Conservation (phyloP, 1,140 invertebrate genomes). For the Drosophila nigromelanica region DNA sequence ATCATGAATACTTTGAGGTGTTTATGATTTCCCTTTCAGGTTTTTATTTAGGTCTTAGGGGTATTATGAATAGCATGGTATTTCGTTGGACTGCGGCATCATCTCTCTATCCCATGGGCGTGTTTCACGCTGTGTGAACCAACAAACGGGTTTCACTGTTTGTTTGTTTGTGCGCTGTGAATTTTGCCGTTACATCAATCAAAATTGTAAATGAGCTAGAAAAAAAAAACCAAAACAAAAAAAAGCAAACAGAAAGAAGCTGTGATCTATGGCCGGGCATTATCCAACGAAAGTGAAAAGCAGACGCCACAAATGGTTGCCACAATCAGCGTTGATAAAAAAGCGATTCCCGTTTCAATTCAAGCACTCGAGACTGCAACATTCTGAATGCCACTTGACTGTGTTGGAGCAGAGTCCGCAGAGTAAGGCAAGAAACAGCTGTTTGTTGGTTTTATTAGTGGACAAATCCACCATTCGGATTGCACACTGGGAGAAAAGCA, state of each 20-base stretch:
- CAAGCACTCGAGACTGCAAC: constrained; percentile 29
- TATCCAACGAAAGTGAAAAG: constrained; percentile 62
- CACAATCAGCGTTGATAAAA: constrained; percentile 31
- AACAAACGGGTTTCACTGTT: constrained; percentile 56
- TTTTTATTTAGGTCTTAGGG: constrained; percentile 19
- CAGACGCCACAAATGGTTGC: constrained; percentile 12
- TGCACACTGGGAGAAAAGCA: constrained; percentile 17
- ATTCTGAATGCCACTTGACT: constrained; percentile 39
- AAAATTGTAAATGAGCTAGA: constrained; percentile 57
- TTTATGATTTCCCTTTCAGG: constrained; percentile 28
- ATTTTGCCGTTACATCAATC: constrained; percentile 65
- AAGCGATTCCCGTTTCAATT: constrained; percentile 37
- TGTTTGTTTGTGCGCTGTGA: not conserved
- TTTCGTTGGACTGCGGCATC: constrained; percentile 46
- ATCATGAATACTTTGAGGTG: constrained; percentile 28
- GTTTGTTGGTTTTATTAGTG: constrained; percentile 13
- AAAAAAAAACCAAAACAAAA: constrained; percentile 19
- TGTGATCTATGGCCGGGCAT: constrained; percentile 46
- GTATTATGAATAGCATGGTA: constrained; percentile 44
- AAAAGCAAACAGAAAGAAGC: not conserved
- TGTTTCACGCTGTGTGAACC: constrained; percentile 54
- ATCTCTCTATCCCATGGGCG: constrained; percentile 48
- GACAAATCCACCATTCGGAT: not conserved
- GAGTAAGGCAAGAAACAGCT: not conserved
- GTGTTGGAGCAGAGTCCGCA: not conserved